Conservation (phyloP, 2,113 vertebrate genomes). For the Myanophis thanlyinensis region DNA sequence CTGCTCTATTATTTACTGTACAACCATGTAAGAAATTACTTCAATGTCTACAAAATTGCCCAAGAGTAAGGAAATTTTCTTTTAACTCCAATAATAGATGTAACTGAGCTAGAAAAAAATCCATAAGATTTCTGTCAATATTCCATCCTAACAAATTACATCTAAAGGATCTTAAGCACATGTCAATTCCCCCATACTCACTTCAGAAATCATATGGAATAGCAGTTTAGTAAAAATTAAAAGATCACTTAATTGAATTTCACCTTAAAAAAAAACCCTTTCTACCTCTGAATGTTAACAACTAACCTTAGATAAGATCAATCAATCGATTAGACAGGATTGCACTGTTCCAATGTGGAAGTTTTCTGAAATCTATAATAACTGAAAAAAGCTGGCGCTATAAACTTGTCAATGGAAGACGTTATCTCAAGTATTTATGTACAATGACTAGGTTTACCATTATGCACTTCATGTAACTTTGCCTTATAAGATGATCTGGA, state of each 20-base stretch:
- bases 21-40: background rate
- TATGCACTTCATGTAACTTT: background rate
- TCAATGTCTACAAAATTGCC: background rate
- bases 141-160: background rate
- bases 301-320: background rate
- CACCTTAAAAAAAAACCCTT: background rate
- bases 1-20: background rate
- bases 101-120: background rate
- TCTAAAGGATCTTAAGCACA: background rate
- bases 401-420: background rate
- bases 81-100: background rate
- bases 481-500: background rate
- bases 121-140: background rate
- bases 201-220: background rate
- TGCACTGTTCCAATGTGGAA: background rate
- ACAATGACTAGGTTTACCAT: background rate
- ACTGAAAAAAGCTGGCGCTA: background rate
- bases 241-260: background rate
- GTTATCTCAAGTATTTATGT: background rate
- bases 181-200: background rate
- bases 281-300: background rate
- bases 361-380: background rate
- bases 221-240: background rate
- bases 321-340: background rate
- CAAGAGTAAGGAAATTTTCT: background rate